Evolutionary conservation across 2,113 vertebrate genomes (phyloP).

Genomic region (Sorex fumeus): DNA sequence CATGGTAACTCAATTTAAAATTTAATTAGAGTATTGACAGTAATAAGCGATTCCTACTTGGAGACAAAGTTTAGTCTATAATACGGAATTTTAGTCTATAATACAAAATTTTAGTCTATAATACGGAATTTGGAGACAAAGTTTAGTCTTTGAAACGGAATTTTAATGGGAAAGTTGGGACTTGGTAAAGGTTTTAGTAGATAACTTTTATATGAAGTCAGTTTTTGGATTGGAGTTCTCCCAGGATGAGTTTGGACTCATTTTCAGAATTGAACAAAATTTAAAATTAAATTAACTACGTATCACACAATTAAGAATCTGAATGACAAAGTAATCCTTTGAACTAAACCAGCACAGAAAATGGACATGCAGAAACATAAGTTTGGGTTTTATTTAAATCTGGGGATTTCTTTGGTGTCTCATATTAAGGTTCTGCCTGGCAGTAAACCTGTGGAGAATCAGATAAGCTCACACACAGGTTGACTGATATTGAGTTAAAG

Average conservation of each 20-base stretch:
- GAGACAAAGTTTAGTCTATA: background rate
- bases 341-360: background rate
- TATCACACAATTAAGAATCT: background rate
- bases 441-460: background rate
- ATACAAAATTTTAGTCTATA: slow-evolving; percentile 35
- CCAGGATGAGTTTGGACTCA: background rate
- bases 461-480: background rate
- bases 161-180: background rate
- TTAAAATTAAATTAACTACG: background rate
- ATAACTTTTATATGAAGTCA: background rate
- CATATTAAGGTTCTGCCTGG: background rate
- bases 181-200: background rate
- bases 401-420: background rate
- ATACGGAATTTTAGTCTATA: no score
- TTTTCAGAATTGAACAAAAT: background rate
- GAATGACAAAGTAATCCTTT: background rate
- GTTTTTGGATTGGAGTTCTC: background rate
- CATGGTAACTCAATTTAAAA: no score
- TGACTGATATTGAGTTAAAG: background rate
- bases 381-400: background rate
- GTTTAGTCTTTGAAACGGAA: slow-evolving; percentile 27
- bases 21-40: no score
- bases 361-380: background rate
- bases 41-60: no score
- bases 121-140: background rate